Evolutionary conservation across 2,888 invertebrate species (phyloP).

Genomic region (Dasypogon diadema): DNA sequence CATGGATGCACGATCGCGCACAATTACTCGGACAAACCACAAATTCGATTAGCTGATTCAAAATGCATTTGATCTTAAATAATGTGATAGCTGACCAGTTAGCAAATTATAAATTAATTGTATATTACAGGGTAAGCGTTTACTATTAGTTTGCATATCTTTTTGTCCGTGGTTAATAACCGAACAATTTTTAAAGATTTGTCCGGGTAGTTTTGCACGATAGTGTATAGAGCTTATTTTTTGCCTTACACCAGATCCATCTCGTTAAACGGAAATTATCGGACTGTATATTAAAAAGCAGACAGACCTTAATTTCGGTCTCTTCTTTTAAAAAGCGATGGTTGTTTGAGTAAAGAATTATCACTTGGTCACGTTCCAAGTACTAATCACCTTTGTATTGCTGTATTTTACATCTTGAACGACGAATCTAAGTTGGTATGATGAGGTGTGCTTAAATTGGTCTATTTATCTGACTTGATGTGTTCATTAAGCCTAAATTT

Average conservation of each 20-base stretch:
- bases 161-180: too few species aligned
- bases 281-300: not conserved
- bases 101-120: not conserved
- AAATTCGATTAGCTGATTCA: too few species aligned
- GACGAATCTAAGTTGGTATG: not conserved
- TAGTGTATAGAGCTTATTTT: too few species aligned
- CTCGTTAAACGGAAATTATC: not conserved
- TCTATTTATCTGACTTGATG: not conserved
- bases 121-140: too few species aligned
- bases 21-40: too few species aligned
- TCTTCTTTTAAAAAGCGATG: not conserved
- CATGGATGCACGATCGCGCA: too few species aligned
- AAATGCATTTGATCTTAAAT: too few species aligned
- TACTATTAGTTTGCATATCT: too few species aligned
- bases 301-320: not conserved
- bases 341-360: not conserved
- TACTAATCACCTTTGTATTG: slow-evolving; percentile 1
- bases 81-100: too few species aligned
- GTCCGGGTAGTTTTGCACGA: too few species aligned
- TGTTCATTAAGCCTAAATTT: slow-evolving; percentile 10
- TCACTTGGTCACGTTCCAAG: slow-evolving; percentile 10
- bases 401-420: too few species aligned
- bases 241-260: slow-evolving; percentile 10
- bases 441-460: not conserved
- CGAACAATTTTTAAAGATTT: too few species aligned